Percentiles rank a stretch among this genome's conserved stretches.
Evolutionary conservation across 1,140 invertebrate genomes (phyloP).

Genomic region (Drosophila orosa): DNA sequence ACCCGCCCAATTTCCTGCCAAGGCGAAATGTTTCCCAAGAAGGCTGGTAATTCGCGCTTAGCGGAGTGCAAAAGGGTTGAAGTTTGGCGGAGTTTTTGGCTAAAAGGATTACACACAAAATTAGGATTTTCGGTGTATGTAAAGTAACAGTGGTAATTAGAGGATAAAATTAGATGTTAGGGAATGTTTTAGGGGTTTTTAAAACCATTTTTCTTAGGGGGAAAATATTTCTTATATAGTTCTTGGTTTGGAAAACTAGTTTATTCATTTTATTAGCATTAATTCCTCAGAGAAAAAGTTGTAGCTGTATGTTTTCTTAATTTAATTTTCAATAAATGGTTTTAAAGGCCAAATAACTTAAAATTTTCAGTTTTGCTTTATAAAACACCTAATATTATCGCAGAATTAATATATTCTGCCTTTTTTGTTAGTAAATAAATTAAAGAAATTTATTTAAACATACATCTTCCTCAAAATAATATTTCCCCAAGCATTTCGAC

Average conservation of each 20-base stretch:
- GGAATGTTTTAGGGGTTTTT: not conserved
- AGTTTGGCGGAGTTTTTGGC: conserved; percentile 17
- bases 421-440: not conserved
- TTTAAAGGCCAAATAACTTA: not conserved
- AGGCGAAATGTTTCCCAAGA: conserved; percentile 22
- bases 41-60: conserved; percentile 25
- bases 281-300: not conserved
- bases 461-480: not conserved
- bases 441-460: not conserved
- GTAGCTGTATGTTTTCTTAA: not conserved
- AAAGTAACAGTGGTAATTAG: not conserved
- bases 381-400: not conserved
- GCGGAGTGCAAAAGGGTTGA: conserved; percentile 14
- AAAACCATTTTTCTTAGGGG: not conserved
- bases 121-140: not conserved
- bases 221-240: not conserved
- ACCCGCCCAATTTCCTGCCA: conserved; percentile 7
- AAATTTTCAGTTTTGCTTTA: not conserved
- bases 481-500: not conserved
- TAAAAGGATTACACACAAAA: conserved; percentile 9
- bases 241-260: not conserved
- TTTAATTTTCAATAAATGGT: not conserved
- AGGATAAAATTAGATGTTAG: no score
- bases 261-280: not conserved
- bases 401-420: fast-evolving